Conservation (phyloP, 1,140 invertebrate genomes). For the Phthorimaea operculella region DNA sequence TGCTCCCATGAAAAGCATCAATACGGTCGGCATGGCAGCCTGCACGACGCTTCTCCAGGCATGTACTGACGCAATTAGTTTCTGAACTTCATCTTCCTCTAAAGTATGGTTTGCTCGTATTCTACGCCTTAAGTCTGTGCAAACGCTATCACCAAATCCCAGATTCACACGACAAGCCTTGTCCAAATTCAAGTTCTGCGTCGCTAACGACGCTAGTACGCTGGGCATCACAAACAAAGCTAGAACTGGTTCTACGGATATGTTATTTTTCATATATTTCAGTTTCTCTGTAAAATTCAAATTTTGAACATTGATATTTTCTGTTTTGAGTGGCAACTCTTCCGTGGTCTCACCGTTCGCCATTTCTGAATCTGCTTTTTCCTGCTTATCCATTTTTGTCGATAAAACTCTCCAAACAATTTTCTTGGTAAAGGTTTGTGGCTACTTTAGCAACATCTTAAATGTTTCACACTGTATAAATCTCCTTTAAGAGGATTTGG, state of each 20-base stretch:
- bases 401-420: neutral
- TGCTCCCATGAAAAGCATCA: slow-evolving; percentile 71
- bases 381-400: slow-evolving; percentile 26
- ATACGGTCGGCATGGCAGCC: slow-evolving; percentile 65
- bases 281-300: slow-evolving; percentile 43
- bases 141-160: slow-evolving; percentile 41
- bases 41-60: slow-evolving; percentile 68
- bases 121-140: slow-evolving; percentile 35
- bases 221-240: slow-evolving; percentile 53
- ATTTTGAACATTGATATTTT: slow-evolving; percentile 31
- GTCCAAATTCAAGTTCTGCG: slow-evolving; percentile 57
- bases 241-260: slow-evolving; percentile 54
- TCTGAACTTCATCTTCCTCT: slow-evolving; percentile 53
- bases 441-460: neutral
- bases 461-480: neutral
- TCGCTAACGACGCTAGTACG: slow-evolving; percentile 45
- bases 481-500: too few relatives aligned
- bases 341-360: slow-evolving; percentile 24
- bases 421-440: neutral
- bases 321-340: slow-evolving; percentile 37
- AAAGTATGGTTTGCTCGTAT: slow-evolving; percentile 41
- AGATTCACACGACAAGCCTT: slow-evolving; percentile 55
- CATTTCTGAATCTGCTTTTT: slow-evolving; percentile 10
- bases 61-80: slow-evolving; percentile 72
- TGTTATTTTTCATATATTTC: slow-evolving; percentile 45